phyloP scores from a whole-genome alignment of 2,888 invertebrate species.

The Orthonychiurus folsomi region DNA sequence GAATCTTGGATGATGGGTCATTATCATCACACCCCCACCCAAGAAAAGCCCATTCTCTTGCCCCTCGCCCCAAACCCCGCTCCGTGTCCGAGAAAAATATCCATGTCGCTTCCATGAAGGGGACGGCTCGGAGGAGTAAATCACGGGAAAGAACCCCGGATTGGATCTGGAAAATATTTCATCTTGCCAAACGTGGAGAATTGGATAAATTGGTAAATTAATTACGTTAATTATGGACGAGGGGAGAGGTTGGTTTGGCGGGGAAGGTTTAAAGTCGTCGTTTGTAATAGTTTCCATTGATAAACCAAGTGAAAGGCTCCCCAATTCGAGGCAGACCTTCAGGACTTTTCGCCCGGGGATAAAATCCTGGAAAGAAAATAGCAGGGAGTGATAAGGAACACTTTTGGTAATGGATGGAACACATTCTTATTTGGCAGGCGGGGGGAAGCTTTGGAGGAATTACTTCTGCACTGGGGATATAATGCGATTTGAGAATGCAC shows the following conservation, averaged over 20 bases:
- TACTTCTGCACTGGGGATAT: background rate
- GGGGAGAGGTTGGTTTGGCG: background rate
- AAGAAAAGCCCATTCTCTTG: too few species aligned
- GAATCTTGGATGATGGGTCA: too few species aligned
- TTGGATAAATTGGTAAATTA: constrained; percentile 43
- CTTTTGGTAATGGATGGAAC: constrained; percentile 1
- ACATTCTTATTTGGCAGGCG: constrained; percentile 1
- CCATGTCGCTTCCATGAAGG: too few species aligned
- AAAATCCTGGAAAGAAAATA: background rate
- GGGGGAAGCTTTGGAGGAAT: background rate
- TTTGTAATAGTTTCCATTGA: background rate
- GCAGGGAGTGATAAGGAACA: background rate
- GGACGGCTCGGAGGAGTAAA: too few species aligned
- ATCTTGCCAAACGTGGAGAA: constrained; percentile 43
- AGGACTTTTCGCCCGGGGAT: too few species aligned
- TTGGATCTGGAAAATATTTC: constrained; percentile 45
- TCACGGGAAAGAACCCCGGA: constrained; percentile 42
- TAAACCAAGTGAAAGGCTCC: background rate
- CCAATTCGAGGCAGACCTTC: too few species aligned
- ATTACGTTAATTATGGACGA: background rate
- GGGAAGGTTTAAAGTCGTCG: background rate
- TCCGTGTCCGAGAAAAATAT: too few species aligned
- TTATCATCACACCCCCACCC: too few species aligned
- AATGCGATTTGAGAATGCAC: background rate
- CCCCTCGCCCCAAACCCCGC: too few species aligned